A percentile compares a stretch with the other conserved stretches of the same genome.
Conservation (phyloP, 2,113 vertebrate species). For the Heloderma charlesbogerti region DNA sequence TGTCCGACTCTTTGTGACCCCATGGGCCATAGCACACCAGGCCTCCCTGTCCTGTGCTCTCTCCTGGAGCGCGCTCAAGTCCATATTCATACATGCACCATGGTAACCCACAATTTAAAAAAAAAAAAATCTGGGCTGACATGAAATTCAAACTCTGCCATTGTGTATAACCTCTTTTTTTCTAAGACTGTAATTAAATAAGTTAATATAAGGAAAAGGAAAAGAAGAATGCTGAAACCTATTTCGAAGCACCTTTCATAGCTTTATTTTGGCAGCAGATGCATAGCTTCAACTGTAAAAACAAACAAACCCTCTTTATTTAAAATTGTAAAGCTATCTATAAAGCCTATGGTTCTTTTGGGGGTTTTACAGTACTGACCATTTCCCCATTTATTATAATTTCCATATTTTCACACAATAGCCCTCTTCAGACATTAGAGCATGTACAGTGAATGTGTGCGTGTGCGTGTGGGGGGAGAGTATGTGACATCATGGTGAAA, state of each 20-base stretch:
- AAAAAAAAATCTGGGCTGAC: too few relatives aligned
- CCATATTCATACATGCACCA: too few relatives aligned
- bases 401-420: not conserved
- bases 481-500: not conserved
- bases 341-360: not conserved
- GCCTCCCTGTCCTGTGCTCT: too few relatives aligned
- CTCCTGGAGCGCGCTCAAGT: too few relatives aligned
- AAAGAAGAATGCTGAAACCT: not conserved
- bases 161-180: not conserved
- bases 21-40: too few relatives aligned
- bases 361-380: not conserved
- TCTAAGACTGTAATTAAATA: not conserved
- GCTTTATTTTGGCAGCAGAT: not conserved
- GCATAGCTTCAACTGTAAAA: not conserved
- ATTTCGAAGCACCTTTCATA: not conserved
- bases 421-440: not conserved
- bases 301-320: not conserved
- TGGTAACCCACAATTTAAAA: too few relatives aligned
- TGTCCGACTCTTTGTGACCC: too few relatives aligned
- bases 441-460: not conserved
- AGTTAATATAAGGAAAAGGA: not conserved
- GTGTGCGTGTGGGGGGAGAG: not conserved
- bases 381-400: not conserved
- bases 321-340: not conserved
- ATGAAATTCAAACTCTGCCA: too few relatives aligned